Conservation (phyloP, 2,888 invertebrate species). For the Serrognathus titanus region DNA sequence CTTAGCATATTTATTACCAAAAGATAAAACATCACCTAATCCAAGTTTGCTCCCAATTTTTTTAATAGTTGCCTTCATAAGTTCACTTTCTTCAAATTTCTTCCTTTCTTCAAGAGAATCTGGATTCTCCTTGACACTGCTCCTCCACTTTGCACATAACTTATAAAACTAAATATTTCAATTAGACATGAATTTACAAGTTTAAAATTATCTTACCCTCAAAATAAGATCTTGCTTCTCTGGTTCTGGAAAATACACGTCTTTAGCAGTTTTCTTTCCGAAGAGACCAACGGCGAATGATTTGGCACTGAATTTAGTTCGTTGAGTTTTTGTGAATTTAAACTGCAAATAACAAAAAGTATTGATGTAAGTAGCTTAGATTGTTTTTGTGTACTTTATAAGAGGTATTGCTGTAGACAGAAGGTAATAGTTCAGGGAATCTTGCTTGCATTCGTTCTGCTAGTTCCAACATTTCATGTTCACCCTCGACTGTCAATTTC, state of each 20-base stretch:
- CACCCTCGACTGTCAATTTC: constrained; percentile 64
- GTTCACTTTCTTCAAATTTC: constrained; percentile 7
- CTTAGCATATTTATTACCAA: constrained; percentile 7
- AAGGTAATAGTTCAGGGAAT: constrained; percentile 60
- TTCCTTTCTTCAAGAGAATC: constrained; percentile 10
- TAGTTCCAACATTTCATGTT: constrained; percentile 65
- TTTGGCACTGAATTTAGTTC: constrained; percentile 71
- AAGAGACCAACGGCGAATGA: constrained; percentile 75
- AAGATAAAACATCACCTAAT: constrained; percentile 9
- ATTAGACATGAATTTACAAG: background rate
- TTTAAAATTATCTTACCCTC: constrained; percentile 33
- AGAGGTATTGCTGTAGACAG: constrained; percentile 56
- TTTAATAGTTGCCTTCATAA: constrained; percentile 7
- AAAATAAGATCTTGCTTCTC: constrained; percentile 50
- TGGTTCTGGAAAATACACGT: constrained; percentile 64
- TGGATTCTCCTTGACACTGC: constrained; percentile 11
- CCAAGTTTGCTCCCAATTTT: constrained; percentile 12
- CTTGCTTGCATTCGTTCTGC: constrained; percentile 70
- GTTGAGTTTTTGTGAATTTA: constrained; percentile 72
- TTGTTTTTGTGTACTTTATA: constrained; percentile 39
- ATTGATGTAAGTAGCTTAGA: background rate
- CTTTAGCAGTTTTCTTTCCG: constrained; percentile 58
- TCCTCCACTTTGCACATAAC: constrained; percentile 15
- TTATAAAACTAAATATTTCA: constrained; percentile 16
- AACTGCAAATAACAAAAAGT: constrained; percentile 56